Evolutionary conservation across 2,113 vertebrate species (phyloP).

Genomic region (Urocynchramus pylzowi): DNA sequence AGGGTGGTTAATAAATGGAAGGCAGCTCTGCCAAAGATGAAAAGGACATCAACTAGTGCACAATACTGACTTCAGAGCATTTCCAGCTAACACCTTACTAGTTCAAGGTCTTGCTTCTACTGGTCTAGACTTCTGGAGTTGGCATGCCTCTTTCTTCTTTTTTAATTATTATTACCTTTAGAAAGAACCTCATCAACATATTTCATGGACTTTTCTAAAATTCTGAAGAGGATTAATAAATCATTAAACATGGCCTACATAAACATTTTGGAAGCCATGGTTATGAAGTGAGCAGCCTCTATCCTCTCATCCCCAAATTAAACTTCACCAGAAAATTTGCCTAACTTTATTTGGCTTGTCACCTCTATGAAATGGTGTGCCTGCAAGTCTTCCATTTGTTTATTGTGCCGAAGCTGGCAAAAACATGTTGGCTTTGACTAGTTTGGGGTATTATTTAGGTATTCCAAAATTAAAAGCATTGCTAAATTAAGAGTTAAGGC

Average conservation of each 20-base stretch:
- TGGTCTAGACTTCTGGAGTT: background rate
- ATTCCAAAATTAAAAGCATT: slow-evolving; percentile 1
- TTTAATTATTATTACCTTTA: background rate
- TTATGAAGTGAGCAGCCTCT: background rate
- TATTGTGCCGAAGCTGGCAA: background rate
- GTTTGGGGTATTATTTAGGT: background rate
- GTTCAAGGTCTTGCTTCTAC: background rate
- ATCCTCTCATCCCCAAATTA: background rate
- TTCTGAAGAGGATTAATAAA: background rate
- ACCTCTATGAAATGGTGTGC: background rate
- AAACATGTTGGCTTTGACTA: background rate
- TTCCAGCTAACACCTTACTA: background rate
- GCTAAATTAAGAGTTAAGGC: background rate
- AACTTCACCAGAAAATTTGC: background rate
- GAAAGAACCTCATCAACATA: background rate
- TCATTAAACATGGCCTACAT: background rate
- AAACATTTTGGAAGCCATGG: background rate
- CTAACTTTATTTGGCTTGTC: slow-evolving; percentile 11
- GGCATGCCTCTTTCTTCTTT: background rate
- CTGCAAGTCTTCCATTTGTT: background rate
- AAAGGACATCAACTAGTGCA: background rate
- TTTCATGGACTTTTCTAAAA: background rate
- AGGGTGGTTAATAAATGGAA: background rate
- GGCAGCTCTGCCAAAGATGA: background rate
- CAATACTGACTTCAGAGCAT: background rate